Evolutionary conservation across 2,888 invertebrate genomes (phyloP).

Genomic region (Perithous albicinctus): DNA sequence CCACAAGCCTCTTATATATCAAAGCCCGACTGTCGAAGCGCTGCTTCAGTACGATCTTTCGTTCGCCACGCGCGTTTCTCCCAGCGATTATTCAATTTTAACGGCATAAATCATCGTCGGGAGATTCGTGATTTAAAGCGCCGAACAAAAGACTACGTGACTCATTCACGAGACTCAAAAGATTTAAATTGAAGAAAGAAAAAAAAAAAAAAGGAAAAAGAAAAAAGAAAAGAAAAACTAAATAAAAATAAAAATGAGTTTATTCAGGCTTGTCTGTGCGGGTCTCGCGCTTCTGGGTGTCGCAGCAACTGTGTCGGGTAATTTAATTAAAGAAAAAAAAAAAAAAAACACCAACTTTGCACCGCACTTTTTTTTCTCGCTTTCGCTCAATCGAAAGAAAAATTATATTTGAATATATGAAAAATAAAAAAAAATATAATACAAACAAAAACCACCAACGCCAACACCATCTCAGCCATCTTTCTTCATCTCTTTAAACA

Average conservation of each 20-base stretch:
- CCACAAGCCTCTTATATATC: conserved; percentile 12
- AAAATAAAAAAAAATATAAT: background rate
- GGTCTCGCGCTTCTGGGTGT: conserved; percentile 62
- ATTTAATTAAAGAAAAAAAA: conserved; percentile 46
- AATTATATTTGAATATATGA: background rate
- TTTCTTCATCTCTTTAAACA: conserved; percentile 37
- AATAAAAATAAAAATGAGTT: too few species aligned
- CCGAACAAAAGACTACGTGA: background rate
- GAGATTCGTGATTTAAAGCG: background rate
- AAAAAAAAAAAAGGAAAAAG: conserved; percentile 24
- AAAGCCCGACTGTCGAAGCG: background rate
- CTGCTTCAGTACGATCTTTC: conserved; percentile 1
- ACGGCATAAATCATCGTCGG: background rate
- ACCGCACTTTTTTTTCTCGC: conserved; percentile 50
- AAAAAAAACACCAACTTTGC: conserved; percentile 21
- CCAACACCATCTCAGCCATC: conserved; percentile 37
- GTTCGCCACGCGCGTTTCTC: conserved; percentile 6
- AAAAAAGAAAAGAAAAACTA: conserved; percentile 19
- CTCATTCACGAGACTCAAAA: background rate
- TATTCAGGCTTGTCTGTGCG: conserved; percentile 39
- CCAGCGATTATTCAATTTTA: background rate
- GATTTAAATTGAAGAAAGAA: conserved; percentile 7
- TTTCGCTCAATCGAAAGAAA: conserved; percentile 25
- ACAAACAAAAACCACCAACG: conserved; percentile 21
- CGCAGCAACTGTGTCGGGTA: conserved; percentile 58